Conservation (phyloP, 2,797 vertebrate species). For the Gymnoscopelus microlampas region DNA sequence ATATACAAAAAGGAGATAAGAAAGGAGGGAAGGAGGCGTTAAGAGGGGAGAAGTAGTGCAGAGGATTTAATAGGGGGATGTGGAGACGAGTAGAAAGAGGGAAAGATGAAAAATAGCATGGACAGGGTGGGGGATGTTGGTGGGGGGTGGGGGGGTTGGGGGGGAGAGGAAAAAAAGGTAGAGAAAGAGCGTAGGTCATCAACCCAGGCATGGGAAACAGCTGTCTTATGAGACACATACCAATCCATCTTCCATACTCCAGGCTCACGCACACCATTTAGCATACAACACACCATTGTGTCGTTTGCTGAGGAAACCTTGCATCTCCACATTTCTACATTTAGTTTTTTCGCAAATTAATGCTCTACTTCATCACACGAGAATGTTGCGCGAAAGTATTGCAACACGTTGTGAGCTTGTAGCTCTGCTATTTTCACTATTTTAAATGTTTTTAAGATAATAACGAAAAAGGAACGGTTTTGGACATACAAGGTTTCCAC, state of each 20-base stretch:
- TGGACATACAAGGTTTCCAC: too few species aligned
- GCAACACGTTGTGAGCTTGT: too few species aligned
- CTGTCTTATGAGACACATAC: neutral
- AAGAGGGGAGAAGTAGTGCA: too few species aligned
- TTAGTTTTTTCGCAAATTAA: too few species aligned
- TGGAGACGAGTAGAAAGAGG: neutral
- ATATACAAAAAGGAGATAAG: neutral
- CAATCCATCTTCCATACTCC: conserved; percentile 1
- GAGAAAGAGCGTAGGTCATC: neutral
- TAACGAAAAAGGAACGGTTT: too few species aligned
- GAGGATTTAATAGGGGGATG: too few species aligned
- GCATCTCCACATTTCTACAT: neutral
- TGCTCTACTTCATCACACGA: neutral
- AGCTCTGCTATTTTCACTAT: too few species aligned
- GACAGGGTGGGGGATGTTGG: too few species aligned
- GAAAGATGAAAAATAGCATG: neutral
- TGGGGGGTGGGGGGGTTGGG: too few species aligned
- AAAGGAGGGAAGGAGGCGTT: neutral
- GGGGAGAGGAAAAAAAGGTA: neutral
- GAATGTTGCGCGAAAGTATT: neutral
- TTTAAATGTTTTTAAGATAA: too few species aligned
- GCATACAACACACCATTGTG: neutral
- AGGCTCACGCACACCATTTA: neutral
- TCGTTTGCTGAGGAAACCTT: neutral
- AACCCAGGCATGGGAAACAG: conserved; percentile 4